These are phyloP conservation scores for Arenicola marina DNA, from an alignment of 2,888 invertebrate genomes.

Conservation along the genomic window DNA sequence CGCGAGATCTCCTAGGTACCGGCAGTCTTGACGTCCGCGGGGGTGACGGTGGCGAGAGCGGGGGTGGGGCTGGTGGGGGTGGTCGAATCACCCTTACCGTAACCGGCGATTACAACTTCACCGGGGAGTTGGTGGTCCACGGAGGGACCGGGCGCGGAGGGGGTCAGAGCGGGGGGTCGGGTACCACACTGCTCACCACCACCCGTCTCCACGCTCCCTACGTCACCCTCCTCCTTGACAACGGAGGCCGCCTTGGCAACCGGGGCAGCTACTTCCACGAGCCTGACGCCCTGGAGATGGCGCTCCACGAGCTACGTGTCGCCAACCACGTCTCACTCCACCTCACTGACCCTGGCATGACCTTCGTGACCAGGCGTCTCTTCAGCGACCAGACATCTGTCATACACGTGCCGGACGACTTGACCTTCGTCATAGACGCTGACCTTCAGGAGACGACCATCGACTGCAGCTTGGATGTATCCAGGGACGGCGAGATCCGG, in stretches of 20 bases:
- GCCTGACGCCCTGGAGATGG: constrained; percentile 1
- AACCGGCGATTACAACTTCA: constrained; percentile 33
- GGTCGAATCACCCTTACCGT: constrained; percentile 34
- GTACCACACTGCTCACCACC: constrained; percentile 34
- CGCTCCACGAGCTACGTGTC: constrained; percentile 30
- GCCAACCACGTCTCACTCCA: constrained; percentile 30
- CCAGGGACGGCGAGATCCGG: constrained; percentile 38
- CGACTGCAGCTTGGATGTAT: constrained; percentile 40
- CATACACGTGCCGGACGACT: constrained; percentile 35
- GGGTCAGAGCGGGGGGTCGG: constrained; percentile 38
- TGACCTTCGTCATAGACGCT: constrained; percentile 39
- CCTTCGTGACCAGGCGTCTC: constrained; percentile 16
- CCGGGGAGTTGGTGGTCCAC: constrained; percentile 29
- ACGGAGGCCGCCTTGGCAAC: constrained; percentile 19
- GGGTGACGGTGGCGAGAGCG: not conserved
- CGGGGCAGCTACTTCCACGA: constrained; percentile 31
- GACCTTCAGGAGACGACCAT: constrained; percentile 35
- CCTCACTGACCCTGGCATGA: constrained; percentile 26
- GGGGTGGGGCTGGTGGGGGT: constrained; percentile 42
- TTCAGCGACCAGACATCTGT: constrained; percentile 33
- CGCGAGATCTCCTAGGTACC: not conserved
- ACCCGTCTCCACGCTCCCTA: not conserved
- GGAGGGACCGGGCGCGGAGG: constrained; percentile 35
- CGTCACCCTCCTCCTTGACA: constrained; percentile 11
- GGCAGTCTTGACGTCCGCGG: constrained; percentile 1